Evolutionary conservation across 2,888 invertebrate genomes (phyloP).

Genomic region (Hirtodrosophila cameraria): DNA sequence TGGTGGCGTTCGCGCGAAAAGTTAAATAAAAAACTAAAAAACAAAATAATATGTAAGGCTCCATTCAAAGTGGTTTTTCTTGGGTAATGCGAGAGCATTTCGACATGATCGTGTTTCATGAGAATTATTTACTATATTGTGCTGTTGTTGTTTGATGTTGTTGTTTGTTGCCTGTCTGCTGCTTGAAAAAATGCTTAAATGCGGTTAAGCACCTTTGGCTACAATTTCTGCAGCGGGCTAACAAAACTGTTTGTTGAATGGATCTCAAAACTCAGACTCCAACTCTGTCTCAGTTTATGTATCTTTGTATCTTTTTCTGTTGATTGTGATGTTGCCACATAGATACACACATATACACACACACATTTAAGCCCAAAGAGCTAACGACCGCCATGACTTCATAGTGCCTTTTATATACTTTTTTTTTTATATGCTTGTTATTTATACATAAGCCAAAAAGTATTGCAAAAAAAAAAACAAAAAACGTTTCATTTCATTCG

Average conservation of each 20-base stretch:
- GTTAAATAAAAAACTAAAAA: conserved; percentile 3
- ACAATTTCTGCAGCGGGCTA: conserved; percentile 36
- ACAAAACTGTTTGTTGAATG: conserved; percentile 16
- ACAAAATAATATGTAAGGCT: conserved; percentile 32
- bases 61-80: conserved; percentile 52
- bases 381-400: conserved; percentile 67
- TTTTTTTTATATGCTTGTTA: not conserved
- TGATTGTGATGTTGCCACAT: conserved; percentile 33
- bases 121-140: conserved; percentile 56
- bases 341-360: not conserved
- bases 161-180: conserved; percentile 6
- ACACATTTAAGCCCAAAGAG: conserved; percentile 42
- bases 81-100: conserved; percentile 71
- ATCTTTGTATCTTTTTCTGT: not conserved
- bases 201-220: conserved; percentile 72
- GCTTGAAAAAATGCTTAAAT: conserved; percentile 57
- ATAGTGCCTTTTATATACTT: conserved; percentile 23
- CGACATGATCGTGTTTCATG: conserved; percentile 70
- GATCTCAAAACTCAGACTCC: no score
- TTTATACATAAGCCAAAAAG: not conserved
- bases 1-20: conserved; percentile 13
- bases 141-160: conserved; percentile 28
- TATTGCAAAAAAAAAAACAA: no score
- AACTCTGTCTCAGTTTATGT: conserved; percentile 17
- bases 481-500: conserved; percentile 4